phyloP scores from a whole-genome alignment of 2,113 vertebrate genomes.

The Eurystomus gularis region DNA sequence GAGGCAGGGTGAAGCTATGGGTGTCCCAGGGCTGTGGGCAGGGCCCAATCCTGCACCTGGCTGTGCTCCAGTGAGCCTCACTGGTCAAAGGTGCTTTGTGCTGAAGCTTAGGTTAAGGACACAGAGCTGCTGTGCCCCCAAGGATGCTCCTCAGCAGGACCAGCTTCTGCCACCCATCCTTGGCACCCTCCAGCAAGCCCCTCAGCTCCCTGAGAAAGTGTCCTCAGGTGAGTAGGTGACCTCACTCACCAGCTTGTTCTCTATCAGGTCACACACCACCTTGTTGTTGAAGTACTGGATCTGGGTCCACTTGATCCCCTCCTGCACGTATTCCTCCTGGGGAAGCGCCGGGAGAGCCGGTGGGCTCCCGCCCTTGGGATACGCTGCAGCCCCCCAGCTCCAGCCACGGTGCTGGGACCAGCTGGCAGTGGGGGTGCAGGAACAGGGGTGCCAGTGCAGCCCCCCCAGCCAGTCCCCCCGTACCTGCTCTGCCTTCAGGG shows the following conservation, averaged over 20 bases:
- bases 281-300: slow-evolving; percentile 99
- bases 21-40: not conserved
- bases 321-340: slow-evolving; percentile 96
- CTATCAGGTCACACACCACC: slow-evolving; percentile 96
- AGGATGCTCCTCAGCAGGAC: fast-evolving
- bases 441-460: not conserved
- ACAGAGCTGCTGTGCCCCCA: not conserved
- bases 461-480: fast-evolving
- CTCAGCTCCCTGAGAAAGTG: not conserved
- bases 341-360: not conserved
- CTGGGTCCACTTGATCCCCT: slow-evolving; percentile 95
- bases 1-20: not conserved
- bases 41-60: not conserved
- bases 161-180: not conserved
- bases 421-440: fast-evolving
- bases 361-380: fast-evolving
- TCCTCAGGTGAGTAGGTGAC: not conserved
- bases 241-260: slow-evolving; percentile 92
- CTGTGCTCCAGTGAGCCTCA: not conserved
- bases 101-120: not conserved
- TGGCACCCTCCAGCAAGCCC: fast-evolving
- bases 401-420: fast-evolving
- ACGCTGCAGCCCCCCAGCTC: not conserved
- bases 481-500: slow-evolving; percentile 97
- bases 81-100: not conserved